These are phyloP conservation scores for Yponomeuta evonymella DNA, from an alignment of 2,888 invertebrate species.

Conservation along the genomic window DNA sequence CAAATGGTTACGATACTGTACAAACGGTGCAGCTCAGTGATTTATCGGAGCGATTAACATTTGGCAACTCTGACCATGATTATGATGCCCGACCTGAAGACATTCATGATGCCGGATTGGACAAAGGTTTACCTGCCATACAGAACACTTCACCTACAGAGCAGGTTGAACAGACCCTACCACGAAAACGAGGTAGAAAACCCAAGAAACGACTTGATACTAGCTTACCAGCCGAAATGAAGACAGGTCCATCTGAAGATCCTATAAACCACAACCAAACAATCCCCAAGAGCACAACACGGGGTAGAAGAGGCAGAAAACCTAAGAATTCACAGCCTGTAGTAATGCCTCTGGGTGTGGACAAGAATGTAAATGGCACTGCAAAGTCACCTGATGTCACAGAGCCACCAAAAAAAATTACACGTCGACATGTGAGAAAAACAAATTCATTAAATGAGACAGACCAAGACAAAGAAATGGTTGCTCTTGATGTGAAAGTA, in stretches of 20 bases:
- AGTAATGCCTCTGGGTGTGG: background rate
- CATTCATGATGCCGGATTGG: background rate
- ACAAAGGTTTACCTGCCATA: background rate
- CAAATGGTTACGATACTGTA: background rate
- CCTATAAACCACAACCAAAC: background rate
- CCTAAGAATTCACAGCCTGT: constrained; percentile 2
- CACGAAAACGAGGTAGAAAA: constrained; percentile 12
- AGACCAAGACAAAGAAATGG: background rate
- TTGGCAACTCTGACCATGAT: background rate
- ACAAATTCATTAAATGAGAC: background rate
- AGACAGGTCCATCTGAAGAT: background rate
- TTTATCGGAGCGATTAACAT: background rate
- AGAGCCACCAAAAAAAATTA: constrained; percentile 5
- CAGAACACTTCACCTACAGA: background rate
- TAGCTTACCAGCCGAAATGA: background rate
- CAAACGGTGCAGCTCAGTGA: background rate
- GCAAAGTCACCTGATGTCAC: background rate
- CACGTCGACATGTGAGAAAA: background rate
- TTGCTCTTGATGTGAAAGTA: background rate
- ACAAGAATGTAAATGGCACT: background rate
- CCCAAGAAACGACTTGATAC: background rate
- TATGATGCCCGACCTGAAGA: background rate
- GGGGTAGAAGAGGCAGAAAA: constrained; percentile 9
- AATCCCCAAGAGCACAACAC: background rate
- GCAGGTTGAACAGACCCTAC: background rate